These are phyloP conservation scores for Brachionus koreanus DNA, from an alignment of 1,140 invertebrate species.

Conservation along the genomic window DNA sequence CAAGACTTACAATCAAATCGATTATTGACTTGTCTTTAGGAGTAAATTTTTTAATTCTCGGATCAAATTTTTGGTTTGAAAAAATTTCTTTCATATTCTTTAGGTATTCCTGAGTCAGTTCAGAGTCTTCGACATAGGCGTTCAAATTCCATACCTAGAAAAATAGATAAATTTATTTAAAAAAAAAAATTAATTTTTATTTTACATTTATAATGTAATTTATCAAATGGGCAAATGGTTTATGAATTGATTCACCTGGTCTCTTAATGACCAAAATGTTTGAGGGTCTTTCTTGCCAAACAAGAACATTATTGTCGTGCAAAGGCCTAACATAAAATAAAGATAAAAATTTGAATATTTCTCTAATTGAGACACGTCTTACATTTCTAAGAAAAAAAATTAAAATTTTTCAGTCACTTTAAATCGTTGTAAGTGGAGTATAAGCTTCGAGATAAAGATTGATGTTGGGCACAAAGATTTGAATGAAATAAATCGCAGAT, in stretches of 20 bases:
- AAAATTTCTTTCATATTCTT: neutral
- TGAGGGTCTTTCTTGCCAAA: neutral
- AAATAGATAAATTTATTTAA: neutral
- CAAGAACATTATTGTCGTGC: neutral
- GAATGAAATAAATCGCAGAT: conserved; percentile 2
- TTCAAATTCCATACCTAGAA: neutral
- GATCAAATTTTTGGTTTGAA: neutral
- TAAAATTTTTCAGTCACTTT: neutral
- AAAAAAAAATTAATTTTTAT: neutral
- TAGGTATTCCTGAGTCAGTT: neutral
- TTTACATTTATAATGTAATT: neutral
- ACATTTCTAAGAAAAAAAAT: neutral
- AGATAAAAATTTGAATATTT: neutral
- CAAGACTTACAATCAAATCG: conserved; percentile 89
- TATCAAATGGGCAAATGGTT: neutral
- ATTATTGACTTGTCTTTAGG: conserved; percentile 54
- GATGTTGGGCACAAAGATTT: neutral
- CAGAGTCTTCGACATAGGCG: neutral
- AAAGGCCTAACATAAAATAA: neutral
- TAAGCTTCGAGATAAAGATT: neutral
- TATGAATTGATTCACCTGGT: neutral
- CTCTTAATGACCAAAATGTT: neutral
- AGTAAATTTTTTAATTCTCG: neutral
- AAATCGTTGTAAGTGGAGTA: neutral
- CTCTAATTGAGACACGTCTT: neutral